phyloP scores from a whole-genome alignment of 2,888 invertebrate genomes.

The Hydrotaea diabolus region DNA sequence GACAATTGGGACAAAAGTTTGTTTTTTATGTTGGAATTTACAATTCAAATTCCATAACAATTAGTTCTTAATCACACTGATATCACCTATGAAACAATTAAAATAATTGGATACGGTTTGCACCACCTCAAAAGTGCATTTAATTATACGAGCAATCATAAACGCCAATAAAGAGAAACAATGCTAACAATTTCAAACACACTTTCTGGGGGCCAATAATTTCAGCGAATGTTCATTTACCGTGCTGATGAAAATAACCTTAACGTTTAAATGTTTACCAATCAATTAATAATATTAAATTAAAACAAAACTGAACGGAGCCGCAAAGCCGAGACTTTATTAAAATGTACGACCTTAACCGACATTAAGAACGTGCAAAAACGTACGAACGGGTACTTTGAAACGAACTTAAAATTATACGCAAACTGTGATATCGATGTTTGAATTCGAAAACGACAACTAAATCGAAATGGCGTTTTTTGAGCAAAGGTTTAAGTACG shows the following conservation, averaged over 20 bases:
- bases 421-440: no score
- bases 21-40: no score
- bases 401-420: no score
- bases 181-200: conserved; percentile 22
- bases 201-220: conserved; percentile 46
- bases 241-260: conserved; percentile 18
- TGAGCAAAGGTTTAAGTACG: not conserved
- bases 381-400: no score
- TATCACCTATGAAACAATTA: no score
- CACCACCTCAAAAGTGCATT: no score
- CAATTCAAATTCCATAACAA: no score
- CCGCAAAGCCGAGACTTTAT: conserved; percentile 14
- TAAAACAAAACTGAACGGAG: not conserved
- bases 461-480: not conserved
- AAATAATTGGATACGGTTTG: no score
- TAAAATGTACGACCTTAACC: conserved; percentile 63
- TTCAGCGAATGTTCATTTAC: not conserved
- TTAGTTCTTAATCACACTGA: no score
- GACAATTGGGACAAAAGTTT: no score
- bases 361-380: conserved; percentile 47
- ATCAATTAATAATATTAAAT: conserved; percentile 53
- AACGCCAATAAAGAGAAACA: conserved; percentile 4
- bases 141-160: not conserved
- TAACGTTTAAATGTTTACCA: conserved; percentile 41
- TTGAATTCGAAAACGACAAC: conserved; percentile 47